Evolutionary conservation across 2,797 vertebrate genomes (phyloP), one percentile per base, ranked within the genome.

Genomic region (Acipenser ruthenus): DNA sequence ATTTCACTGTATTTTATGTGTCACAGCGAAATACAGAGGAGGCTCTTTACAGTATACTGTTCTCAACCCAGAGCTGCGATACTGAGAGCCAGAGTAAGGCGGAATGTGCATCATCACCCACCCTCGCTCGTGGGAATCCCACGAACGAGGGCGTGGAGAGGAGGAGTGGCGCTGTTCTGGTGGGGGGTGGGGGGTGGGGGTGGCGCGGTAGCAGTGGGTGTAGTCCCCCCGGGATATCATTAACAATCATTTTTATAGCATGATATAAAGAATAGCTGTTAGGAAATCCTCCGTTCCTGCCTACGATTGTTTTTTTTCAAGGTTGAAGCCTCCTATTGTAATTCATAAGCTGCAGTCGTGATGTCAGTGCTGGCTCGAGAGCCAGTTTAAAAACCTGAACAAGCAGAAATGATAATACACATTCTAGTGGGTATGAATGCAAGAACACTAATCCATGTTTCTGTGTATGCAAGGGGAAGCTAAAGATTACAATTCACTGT

Each of bases 301-400:
- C 62, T 49, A 64, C 62, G 7, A 10, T 68, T 68, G 50, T 37
- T 50, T 50, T 56, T 68, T 48, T 56, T 49, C 58, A 18, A 58
- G 67, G 37, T 58, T 55, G 49, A 50, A 63, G 37, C 23, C 67
- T 64, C 51, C 15, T 63, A 63, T 56, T 47, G 51, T 67, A 60
- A 62, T 67, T 67, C 60, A 47, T 60, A 13, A 48, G 23, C 67
- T 62, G 60, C 67, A 13, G 61, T 63, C 66, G 50, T 67, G 58
- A 58, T 67, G 56, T 51, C 59, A 50, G 52, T 67, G 50, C 10
- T 60, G 10, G 23, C n/a, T 60, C 3, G 9, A 10, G 1, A 2
- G 23, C 56, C 58, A 58, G 55, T 13, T 13, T 58, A 18, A 18
- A 18, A 18, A 1, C 18, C 18, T 18, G 18, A 18, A 58, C 55